Evolutionary conservation across 1,140 invertebrate species (phyloP).

Genomic region (Acromyrmex echinatior): DNA sequence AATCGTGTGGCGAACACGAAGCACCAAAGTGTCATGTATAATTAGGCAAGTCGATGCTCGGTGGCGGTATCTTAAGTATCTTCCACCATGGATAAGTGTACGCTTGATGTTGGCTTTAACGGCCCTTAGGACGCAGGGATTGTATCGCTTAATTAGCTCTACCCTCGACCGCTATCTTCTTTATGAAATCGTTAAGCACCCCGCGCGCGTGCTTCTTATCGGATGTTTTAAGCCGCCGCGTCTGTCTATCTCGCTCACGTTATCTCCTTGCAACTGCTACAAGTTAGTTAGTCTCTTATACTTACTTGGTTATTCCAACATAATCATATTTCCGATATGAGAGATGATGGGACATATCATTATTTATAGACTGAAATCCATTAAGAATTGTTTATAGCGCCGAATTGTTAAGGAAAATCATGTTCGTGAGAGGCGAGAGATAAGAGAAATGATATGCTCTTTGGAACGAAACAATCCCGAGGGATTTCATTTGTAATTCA

Average conservation of each 20-base stretch:
- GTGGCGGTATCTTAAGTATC: constrained; percentile 78
- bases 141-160: constrained; percentile 83
- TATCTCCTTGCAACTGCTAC: constrained; percentile 64
- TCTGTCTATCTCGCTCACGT: constrained; percentile 35
- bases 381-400: background rate
- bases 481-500: background rate
- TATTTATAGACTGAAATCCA: background rate
- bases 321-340: constrained; percentile 36
- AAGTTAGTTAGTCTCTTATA: constrained; percentile 61
- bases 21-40: constrained; percentile 70
- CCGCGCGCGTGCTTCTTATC: constrained; percentile 76
- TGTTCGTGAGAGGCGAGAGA: background rate
- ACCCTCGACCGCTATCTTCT: constrained; percentile 75
- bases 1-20: constrained; percentile 2
- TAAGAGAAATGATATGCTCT: background rate
- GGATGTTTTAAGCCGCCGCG: constrained; percentile 66
- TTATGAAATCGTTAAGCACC: constrained; percentile 80
- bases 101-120: constrained; percentile 79
- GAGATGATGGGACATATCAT: background rate
- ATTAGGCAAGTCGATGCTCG: constrained; percentile 75
- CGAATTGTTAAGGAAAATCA: background rate
- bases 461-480: background rate
- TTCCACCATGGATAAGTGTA: constrained; percentile 69
- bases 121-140: constrained; percentile 68
- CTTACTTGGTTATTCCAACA: constrained; percentile 5